Percentiles rank a stretch among this genome's conserved stretches.
Conservation (phyloP, 1,140 invertebrate species). For the Hyles vespertilio region DNA sequence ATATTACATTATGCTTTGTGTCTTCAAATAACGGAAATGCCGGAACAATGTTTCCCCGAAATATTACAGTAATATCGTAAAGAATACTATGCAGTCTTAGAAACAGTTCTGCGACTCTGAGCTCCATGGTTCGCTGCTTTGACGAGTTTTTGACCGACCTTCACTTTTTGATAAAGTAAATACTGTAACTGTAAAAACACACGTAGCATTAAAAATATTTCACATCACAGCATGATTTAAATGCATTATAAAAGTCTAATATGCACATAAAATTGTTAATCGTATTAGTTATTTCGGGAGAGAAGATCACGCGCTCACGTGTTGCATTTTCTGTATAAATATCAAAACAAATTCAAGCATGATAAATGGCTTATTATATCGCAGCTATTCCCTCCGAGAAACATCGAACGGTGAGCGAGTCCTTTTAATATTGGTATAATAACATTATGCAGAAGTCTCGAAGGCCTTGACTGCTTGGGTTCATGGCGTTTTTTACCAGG, state of each 20-base stretch:
- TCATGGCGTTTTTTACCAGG: constrained; percentile 62
- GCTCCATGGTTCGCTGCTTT: no score
- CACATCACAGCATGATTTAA: no score
- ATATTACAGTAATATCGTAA: constrained; percentile 6
- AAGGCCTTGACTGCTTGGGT: constrained; percentile 62
- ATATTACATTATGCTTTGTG: background rate
- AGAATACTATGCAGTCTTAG: background rate
- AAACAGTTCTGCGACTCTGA: background rate
- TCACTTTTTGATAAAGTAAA: background rate
- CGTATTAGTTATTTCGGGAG: no score
- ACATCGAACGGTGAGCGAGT: constrained; percentile 28
- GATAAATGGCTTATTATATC: background rate
- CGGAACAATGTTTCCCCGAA: constrained; percentile 5
- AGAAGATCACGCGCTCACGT: no score
- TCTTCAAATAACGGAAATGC: constrained; percentile 8
- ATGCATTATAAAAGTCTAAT: no score
- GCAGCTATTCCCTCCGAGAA: constrained; percentile 15
- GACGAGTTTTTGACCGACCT: no score
- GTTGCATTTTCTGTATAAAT: no score
- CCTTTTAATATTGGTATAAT: constrained; percentile 33
- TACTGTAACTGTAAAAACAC: no score
- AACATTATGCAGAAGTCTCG: constrained; percentile 49
- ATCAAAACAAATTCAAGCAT: no score
- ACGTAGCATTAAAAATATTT: no score
- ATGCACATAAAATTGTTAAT: no score